These are phyloP conservation scores for Eudemis profundana DNA, from an alignment of 2,888 invertebrate genomes.

Conservation along the genomic window DNA sequence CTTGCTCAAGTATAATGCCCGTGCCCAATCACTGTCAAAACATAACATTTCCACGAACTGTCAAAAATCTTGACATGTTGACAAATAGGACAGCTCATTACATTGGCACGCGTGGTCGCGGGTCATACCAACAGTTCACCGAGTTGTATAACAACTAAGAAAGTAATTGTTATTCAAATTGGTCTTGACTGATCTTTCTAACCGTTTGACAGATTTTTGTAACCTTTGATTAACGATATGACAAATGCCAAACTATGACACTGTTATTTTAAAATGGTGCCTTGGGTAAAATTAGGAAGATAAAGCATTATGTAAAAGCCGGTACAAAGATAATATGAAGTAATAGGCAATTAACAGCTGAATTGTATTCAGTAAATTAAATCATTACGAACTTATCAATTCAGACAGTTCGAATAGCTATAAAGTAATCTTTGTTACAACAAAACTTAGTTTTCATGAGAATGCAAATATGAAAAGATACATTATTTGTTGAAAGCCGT, in stretches of 20 bases:
- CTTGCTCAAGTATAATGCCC: not conserved
- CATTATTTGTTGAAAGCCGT: no score
- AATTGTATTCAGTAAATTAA: conserved; percentile 2
- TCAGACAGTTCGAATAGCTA: conserved; percentile 1
- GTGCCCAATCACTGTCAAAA: not conserved
- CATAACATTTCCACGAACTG: conserved; percentile 9
- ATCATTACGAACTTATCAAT: conserved; percentile 3
- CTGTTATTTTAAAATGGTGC: not conserved
- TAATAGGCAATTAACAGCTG: not conserved
- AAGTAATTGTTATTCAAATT: conserved; percentile 8
- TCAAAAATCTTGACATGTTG: conserved; percentile 22
- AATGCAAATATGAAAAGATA: not conserved
- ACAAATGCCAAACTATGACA: not conserved
- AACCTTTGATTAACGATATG: not conserved
- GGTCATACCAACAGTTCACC: not conserved
- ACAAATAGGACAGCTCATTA: conserved; percentile 26
- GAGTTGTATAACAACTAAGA: conserved; percentile 2
- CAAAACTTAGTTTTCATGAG: conserved; percentile 3
- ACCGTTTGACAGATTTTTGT: conserved; percentile 3
- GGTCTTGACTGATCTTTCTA: not conserved
- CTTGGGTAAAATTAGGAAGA: not conserved
- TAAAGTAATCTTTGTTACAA: not conserved
- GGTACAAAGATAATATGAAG: not conserved
- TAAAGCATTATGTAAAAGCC: conserved; percentile 5
- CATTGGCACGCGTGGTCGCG: conserved; percentile 5